phyloP scores from a whole-genome alignment of 2,113 vertebrate species.

The Pluvianellus socialis region DNA sequence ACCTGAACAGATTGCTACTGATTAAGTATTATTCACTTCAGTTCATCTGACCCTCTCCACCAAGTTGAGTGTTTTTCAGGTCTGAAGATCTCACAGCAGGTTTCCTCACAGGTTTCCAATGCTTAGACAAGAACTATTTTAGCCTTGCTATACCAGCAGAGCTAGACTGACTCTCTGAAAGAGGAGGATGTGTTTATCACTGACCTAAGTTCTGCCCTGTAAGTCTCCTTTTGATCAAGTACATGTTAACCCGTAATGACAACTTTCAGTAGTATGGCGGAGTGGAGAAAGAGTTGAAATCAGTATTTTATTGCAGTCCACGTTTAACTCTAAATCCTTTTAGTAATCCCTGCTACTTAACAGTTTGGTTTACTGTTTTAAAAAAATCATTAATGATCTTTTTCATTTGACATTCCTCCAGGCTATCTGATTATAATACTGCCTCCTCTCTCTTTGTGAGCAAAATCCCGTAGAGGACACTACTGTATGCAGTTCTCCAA shows the following conservation, averaged over 20 bases:
- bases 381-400: not conserved
- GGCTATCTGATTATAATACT: not conserved
- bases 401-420: not conserved
- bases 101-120: not conserved
- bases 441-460: not conserved
- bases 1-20: not conserved
- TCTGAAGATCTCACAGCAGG: not conserved
- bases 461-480: not conserved
- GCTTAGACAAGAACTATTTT: not conserved
- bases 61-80: not conserved
- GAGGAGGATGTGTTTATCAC: not conserved
- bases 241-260: not conserved
- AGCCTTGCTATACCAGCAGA: not conserved
- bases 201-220: not conserved
- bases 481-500: not conserved
- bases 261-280: not conserved
- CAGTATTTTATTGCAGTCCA: not conserved
- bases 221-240: not conserved
- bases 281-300: not conserved
- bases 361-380: not conserved
- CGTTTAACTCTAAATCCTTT: not conserved
- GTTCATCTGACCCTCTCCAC: fast-evolving
- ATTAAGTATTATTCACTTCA: not conserved
- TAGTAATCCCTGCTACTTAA: not conserved
- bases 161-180: not conserved